phyloP scores from a whole-genome alignment of 2,797 vertebrate species.

The Thripadectes ignobilis region DNA sequence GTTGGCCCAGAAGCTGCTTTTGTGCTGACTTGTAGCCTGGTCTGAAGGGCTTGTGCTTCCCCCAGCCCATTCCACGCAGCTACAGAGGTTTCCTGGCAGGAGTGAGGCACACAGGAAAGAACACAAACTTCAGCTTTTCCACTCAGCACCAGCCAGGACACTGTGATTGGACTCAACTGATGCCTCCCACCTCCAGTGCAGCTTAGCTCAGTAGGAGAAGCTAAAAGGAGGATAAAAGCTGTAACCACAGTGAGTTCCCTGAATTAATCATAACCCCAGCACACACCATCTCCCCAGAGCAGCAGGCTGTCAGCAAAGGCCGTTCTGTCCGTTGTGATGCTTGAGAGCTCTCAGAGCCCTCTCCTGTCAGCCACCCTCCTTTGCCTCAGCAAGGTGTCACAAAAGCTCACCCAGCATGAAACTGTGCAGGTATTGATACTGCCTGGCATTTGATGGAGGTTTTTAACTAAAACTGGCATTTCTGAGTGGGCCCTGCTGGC shows the following conservation, averaged over 20 bases:
- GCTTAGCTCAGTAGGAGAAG: not conserved
- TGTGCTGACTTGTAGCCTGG: not conserved
- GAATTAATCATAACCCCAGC: slow-evolving; percentile 39
- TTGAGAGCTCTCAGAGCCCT: not conserved
- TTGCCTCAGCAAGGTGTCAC: slow-evolving; percentile 20
- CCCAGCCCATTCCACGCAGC: not conserved
- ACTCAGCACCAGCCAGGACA: not conserved
- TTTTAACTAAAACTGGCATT: slow-evolving; percentile 31
- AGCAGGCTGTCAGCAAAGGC: slow-evolving; percentile 9
- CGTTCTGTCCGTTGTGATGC: not conserved
- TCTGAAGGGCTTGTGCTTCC: not conserved
- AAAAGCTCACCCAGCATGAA: not conserved
- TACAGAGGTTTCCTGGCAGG: not conserved
- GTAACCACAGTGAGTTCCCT: not conserved
- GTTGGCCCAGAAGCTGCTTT: not conserved
- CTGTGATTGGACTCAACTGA: not conserved
- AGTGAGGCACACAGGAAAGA: not conserved
- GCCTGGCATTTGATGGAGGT: not conserved
- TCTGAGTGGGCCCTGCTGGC: slow-evolving; percentile 12
- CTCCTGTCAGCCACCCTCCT: not conserved
- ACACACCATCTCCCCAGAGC: not conserved
- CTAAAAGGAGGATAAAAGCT: slow-evolving; percentile 24
- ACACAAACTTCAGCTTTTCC: not conserved
- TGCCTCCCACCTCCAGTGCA: not conserved
- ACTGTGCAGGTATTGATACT: not conserved